Base-by-base conservation (phyloP, 2,113 vertebrate genomes). In the Nematolebias whitei region DNA sequence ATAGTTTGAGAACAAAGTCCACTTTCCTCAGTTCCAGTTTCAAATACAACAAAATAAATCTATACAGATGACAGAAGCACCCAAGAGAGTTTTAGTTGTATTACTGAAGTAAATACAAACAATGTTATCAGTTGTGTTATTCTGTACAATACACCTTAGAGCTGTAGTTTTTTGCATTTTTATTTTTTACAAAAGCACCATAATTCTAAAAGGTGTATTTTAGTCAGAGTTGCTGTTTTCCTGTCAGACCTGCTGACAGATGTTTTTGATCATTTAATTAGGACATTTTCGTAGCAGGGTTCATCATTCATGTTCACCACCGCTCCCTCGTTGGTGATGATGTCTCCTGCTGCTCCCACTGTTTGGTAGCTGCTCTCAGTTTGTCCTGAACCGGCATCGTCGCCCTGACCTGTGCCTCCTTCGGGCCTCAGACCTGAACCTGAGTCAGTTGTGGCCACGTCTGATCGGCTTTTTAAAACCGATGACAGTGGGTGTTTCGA, bases 281-380 rank as follows among this genome's bases (percentile, higher is more conserved):
- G 45, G 64, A 98, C 85, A 0, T 98, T 98, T 87, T 98, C 96
- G 7, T 99, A 99, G 74, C 93, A 94, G 0, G 95, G 95, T 67
- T 95, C 95, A 41, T 92, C 89, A 19, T 67, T 77, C 24, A 24
- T 24, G 45, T 48, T 65, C 23, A 65, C 73, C 53, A 15, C 69
- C 14, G 73, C 80, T 20, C 63, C 78, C 26, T 85, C 63, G 3
- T 87, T 91, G 61, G 85, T 57, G 11, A 82, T 88, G 51, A 92
- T 76, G 5, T 78, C 84, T 9, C 73, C 87, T 65, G 3, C 66
- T 6, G 83, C 78, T 54, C 85, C 85, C 47, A 74, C 84, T n/a
- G 76, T 91, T 23, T 82, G 70, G 66, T 91, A 91, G 22, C 56
- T 51, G 41, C 79, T 39, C 23, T 92, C 91, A 59, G 40, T 74